Evolutionary conservation across 2,888 invertebrate genomes (phyloP), one percentile per base, ranked within the genome.

Genomic region (Tuberolachnus salignus): DNA sequence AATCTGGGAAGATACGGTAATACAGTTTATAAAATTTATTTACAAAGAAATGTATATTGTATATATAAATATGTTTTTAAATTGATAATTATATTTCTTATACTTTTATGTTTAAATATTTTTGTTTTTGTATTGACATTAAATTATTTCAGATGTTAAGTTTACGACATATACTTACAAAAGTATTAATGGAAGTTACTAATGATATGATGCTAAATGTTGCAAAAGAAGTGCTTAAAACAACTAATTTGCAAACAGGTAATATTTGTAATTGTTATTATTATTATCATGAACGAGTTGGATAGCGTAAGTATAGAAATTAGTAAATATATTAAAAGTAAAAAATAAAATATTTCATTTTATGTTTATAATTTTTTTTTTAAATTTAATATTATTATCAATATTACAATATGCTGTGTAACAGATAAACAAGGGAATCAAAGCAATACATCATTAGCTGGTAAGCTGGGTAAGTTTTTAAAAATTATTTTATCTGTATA

Each of bases 121-220:
- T n/a, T 14, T 26, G 2, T 11, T 51, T 9, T 49, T 69, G 34
- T 49, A 46, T 49, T 69, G 3, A 44, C 26, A 64, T 81, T 23
- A 66, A 80, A 21, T 81, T 75, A 81, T 85, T 86, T 80, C 86
- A 94, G 94, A 95, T 97, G 94, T 86, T 93, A 85, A 91, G 91
- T 84, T 94, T 97, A 72, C 91, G 97, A 81, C 90, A 92, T 82
- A 92, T 93, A 83, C 89, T 98, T 87, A 98, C 98, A 46, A 96
- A 97, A 88, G 92, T 98, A 84, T 90, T 98, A 81, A 89, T 98
- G 84, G 95, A 95, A 86, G 97, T 97, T 84, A 98, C 98, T 34
- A 94, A 93, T 86, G 91, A 92, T 86, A 94, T 96, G 89, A 94
- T 98, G 85, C 88, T 90, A 84, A 88, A 88, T 84, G 91, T 96